phyloP scores from a whole-genome alignment of 23 tunicate species.

The Trididemnum clinides region DNA sequence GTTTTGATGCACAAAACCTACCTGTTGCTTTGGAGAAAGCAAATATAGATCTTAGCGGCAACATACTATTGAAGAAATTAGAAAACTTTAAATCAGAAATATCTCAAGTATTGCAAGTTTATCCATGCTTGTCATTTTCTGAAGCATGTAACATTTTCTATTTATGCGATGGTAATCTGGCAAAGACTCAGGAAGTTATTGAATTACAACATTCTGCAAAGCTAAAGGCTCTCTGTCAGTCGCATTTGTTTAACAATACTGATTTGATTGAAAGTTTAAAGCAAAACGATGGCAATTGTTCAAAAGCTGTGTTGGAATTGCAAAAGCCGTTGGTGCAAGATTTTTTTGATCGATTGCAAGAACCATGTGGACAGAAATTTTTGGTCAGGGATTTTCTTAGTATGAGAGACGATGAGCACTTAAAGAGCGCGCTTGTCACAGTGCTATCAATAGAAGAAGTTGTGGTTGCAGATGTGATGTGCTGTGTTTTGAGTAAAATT shows the following conservation, averaged over 20 bases:
- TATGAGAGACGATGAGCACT: not conserved
- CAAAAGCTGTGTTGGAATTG: not conserved
- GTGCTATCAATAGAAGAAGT: not conserved
- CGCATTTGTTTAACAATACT: not conserved
- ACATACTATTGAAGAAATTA: no score
- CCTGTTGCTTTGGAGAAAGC: not conserved
- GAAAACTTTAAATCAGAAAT: no score
- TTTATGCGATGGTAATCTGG: not conserved
- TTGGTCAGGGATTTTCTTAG: not conserved
- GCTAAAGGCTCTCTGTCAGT: not conserved
- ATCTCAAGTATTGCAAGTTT: no score
- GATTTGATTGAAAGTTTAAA: not conserved
- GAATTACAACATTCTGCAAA: not conserved
- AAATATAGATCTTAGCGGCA: not conserved
- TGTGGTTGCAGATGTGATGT: not conserved
- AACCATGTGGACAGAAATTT: not conserved
- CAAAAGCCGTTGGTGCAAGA: conserved; percentile 10
- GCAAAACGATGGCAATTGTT: not conserved
- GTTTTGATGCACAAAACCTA: not conserved
- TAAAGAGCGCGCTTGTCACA: not conserved
- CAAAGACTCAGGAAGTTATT: not conserved
- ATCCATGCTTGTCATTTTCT: not conserved
- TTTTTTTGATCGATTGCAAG: not conserved
- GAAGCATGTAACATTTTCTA: not conserved
- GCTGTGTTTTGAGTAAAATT: not conserved